phyloP scores from a whole-genome alignment of 2,113 vertebrate species.

The Lampris megalopsis region DNA sequence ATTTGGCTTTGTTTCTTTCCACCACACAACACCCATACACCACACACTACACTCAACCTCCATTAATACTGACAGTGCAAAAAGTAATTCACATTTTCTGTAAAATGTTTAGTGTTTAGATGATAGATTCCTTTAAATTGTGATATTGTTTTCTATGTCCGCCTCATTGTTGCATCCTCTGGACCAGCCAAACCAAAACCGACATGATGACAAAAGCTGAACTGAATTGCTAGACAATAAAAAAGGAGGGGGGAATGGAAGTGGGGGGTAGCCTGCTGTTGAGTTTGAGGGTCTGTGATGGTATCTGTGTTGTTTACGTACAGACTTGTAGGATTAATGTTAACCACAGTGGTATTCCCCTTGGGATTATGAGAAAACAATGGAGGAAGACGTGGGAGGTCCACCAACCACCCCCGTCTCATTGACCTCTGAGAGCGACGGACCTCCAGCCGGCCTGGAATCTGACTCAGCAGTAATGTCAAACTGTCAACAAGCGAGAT shows the following conservation, averaged over 20 bases:
- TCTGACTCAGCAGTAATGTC: slow-evolving; percentile 11
- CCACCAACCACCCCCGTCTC: slow-evolving; percentile 16
- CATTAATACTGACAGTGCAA: too few relatives aligned
- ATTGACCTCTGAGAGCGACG: slow-evolving; percentile 9
- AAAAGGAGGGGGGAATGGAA: neutral
- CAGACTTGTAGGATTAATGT: slow-evolving; percentile 59
- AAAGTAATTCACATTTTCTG: too few relatives aligned
- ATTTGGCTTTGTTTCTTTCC: too few relatives aligned
- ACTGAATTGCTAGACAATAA: neutral
- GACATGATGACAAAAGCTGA: slow-evolving; percentile 12
- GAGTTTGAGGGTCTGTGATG: slow-evolving; percentile 35
- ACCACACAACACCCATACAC: too few relatives aligned
- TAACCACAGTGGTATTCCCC: slow-evolving; percentile 55
- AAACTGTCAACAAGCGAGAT: neutral
- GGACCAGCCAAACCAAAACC: slow-evolving; percentile 8
- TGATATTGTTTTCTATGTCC: too few relatives aligned
- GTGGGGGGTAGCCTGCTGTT: slow-evolving; percentile 32
- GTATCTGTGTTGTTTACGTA: slow-evolving; percentile 56
- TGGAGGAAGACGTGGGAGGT: slow-evolving; percentile 50
- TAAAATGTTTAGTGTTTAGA: too few relatives aligned
- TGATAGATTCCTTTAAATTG: too few relatives aligned
- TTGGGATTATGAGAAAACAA: slow-evolving; percentile 44
- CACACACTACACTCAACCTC: too few relatives aligned
- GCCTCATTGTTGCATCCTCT: neutral
- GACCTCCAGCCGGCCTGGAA: slow-evolving; percentile 6